Base-by-base conservation (phyloP, 2,113 vertebrate species). In the Macquaria ambigua region DNA sequence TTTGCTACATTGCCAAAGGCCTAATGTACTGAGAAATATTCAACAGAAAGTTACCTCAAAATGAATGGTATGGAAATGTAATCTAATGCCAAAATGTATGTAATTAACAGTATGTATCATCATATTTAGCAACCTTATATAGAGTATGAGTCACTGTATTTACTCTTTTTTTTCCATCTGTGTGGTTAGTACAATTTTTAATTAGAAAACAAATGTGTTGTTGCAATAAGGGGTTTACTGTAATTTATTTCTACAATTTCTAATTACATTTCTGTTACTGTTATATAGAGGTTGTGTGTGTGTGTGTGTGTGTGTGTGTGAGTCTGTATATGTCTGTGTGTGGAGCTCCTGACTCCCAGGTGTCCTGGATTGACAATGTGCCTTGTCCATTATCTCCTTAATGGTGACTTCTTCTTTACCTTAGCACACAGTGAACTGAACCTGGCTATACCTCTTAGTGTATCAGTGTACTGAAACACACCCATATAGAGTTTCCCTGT, bases 401-500 rank as follows among this genome's bases (percentile, higher is more conserved):
- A 83, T 52, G 79, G 70, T 83, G 84, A 90, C 89, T 91, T 90
- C 88, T 94, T 91, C 90, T 91, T 92, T 91, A 88, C 88, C 84
- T 92, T 56, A 68, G 70, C 75, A 48, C 37, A 48, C 52, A 63
- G 84, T 82, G 71, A 92, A 87, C 81, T 80, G 87, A 87, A 88
- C 77, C 93, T 84, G 50, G 80, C 80, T 67, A 48, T 82, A 34
- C 89, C 86, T 77, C 66, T 78, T 37, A 76, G 87, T 80, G 86
- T 93, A 89, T 93, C 90, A 53, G 58, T 83, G 85, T 79, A 84
- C 70, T 81, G 83, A 81, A 87, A 88, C 90, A 90, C 85, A 89
- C 79, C 84, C 92, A 91, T 92, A 92, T 93, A 82, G 87, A 83
- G 85, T 94, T 95, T 87, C 93, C 66, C 84, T 93, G 90, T 93